Evolutionary conservation across 2,888 invertebrate species (phyloP).

Genomic region (Dasysyrphus albostriatus): DNA sequence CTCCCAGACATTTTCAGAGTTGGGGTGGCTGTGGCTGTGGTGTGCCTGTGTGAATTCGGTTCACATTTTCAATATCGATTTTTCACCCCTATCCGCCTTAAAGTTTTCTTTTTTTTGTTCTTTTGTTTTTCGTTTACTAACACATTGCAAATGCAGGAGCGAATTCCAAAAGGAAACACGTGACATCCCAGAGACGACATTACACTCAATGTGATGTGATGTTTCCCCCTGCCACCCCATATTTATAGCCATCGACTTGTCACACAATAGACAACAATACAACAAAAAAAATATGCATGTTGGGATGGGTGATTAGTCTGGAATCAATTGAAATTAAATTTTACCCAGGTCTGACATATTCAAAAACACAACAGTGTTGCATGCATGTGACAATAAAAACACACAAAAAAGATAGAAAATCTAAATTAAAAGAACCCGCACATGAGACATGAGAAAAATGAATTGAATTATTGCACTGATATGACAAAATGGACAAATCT

Average conservation of each 20-base stretch:
- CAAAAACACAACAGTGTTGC: constrained; percentile 15
- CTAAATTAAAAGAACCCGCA: constrained; percentile 32
- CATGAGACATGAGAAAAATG: constrained; percentile 54
- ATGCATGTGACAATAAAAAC: constrained; percentile 19
- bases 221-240: constrained; percentile 6
- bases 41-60: constrained; percentile 18
- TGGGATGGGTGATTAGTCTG: constrained; percentile 53
- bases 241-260: constrained; percentile 16
- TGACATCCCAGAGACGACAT: constrained; percentile 37
- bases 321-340: constrained; percentile 65
- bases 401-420: not conserved
- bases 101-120: not conserved
- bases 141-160: constrained; percentile 7
- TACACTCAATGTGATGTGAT: constrained; percentile 11
- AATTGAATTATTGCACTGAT: constrained; percentile 38
- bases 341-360: constrained; percentile 17
- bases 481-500: constrained; percentile 55
- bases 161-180: constrained; percentile 50
- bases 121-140: not conserved
- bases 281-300: constrained; percentile 33
- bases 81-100: constrained; percentile 9
- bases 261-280: constrained; percentile 56
- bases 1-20: not conserved
- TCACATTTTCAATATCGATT: constrained; percentile 39
- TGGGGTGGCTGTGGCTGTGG: not conserved